Conservation (phyloP, 2,888 invertebrate genomes). For the Siphlonurus alternatus region DNA sequence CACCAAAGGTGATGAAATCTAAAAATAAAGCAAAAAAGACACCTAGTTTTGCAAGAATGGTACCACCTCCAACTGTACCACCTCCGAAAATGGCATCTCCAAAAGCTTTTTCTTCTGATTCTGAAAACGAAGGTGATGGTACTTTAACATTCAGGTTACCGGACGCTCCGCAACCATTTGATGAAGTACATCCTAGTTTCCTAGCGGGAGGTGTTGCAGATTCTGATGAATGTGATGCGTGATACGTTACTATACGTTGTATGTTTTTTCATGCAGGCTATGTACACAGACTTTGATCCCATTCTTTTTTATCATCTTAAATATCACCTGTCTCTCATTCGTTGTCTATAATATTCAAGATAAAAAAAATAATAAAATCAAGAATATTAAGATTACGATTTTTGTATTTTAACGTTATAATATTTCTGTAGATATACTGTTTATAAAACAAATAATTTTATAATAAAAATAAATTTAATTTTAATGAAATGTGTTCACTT, state of each 20-base stretch:
- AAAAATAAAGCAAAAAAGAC: neutral
- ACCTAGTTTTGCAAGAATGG: neutral
- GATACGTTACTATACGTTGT: neutral
- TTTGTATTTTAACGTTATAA: too few relatives aligned
- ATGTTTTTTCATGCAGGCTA: neutral
- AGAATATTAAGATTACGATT: too few relatives aligned
- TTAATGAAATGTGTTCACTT: too few relatives aligned
- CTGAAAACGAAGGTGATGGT: neutral
- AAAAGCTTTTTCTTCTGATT: neutral
- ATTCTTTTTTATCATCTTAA: too few relatives aligned
- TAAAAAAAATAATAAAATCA: too few relatives aligned
- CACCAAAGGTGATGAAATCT: neutral
- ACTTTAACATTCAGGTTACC: neutral
- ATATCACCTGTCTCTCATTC: too few relatives aligned
- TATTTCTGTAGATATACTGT: too few relatives aligned
- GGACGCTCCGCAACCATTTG: neutral
- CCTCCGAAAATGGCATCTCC: constrained; percentile 1
- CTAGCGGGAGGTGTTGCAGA: neutral
- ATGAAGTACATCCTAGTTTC: neutral
- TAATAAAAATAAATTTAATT: too few relatives aligned
- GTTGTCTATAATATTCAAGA: too few relatives aligned
- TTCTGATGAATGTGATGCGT: constrained; percentile 6
- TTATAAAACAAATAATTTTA: too few relatives aligned
- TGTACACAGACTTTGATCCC: too few relatives aligned
- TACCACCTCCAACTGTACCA: constrained; percentile 1